A percentile compares a stretch with the other conserved stretches of the same genome.
These are phyloP conservation scores for Cariama cristata DNA, from an alignment of 2,113 vertebrate genomes.

Conservation along the genomic window DNA sequence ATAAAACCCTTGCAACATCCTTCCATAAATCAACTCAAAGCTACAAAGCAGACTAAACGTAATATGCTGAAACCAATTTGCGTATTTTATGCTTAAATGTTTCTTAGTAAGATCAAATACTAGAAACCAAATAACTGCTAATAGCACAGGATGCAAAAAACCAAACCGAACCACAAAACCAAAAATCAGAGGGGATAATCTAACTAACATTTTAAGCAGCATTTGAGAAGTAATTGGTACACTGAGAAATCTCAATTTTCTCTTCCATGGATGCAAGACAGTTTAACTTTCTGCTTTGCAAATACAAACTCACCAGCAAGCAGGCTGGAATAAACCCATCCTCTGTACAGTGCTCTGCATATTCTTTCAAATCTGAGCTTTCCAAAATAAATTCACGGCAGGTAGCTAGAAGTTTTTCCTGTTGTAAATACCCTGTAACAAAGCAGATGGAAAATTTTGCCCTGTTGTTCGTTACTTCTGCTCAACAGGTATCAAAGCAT, in stretches of 20 bases:
- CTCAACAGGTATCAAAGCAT: neutral
- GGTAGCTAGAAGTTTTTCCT: constrained; percentile 90
- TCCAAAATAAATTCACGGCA: constrained; percentile 92
- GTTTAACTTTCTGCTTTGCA: neutral
- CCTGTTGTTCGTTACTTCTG: neutral
- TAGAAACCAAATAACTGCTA: neutral
- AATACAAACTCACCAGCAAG: constrained; percentile 86
- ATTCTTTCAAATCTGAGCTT: constrained; percentile 94
- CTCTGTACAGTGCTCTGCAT: constrained; percentile 91
- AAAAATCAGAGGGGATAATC: neutral
- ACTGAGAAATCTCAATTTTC: neutral
- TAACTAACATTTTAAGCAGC: neutral
- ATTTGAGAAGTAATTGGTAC: neutral
- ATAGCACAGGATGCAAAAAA: neutral
- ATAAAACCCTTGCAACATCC: neutral
- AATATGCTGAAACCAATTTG: neutral
- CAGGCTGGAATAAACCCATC: constrained; percentile 94
- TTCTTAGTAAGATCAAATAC: neutral
- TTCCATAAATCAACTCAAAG: neutral
- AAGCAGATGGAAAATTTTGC: constrained; percentile 28
- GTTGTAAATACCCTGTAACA: constrained; percentile 92
- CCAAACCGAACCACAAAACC: rapidly evolving
- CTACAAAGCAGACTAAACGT: neutral
- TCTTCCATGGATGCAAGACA: neutral
- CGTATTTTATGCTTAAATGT: neutral